phyloP scores from a whole-genome alignment of 2,113 vertebrate species.

The Podarcis cretensis region DNA sequence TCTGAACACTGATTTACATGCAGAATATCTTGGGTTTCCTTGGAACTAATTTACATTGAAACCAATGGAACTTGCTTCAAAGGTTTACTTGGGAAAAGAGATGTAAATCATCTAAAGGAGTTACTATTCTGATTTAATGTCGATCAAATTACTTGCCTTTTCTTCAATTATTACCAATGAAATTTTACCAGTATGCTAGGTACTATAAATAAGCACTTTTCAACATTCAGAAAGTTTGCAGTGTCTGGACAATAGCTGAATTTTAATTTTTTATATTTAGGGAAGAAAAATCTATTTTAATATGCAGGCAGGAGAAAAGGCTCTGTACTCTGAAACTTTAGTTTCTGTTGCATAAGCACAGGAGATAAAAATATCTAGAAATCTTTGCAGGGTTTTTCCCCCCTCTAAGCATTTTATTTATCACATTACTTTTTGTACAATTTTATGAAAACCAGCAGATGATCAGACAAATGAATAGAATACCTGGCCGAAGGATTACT shows the following conservation, averaged over 20 bases:
- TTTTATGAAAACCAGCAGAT: background rate
- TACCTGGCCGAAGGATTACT: background rate
- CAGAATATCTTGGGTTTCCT: background rate
- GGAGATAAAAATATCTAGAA: conserved; percentile 56
- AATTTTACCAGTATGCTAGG: accelerated
- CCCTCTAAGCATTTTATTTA: background rate
- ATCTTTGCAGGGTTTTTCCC: conserved; percentile 22
- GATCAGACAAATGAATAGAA: conserved; percentile 1
- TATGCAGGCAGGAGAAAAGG: conserved; percentile 41
- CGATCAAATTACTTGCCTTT: background rate
- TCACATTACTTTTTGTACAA: background rate
- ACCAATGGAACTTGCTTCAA: background rate
- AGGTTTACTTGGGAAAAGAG: background rate
- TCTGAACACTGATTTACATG: background rate
- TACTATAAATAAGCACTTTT: background rate
- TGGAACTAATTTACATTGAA: background rate
- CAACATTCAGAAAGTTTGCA: background rate
- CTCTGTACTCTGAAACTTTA: conserved; percentile 43
- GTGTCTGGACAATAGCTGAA: background rate
- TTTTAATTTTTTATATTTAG: conserved; percentile 2
- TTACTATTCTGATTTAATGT: accelerated
- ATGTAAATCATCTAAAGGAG: background rate
- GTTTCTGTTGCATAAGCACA: conserved; percentile 49
- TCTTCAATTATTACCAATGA: background rate
- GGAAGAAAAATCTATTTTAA: conserved; percentile 8